Conservation (phyloP, 2,797 vertebrate species). For the Diplodus sargus region DNA sequence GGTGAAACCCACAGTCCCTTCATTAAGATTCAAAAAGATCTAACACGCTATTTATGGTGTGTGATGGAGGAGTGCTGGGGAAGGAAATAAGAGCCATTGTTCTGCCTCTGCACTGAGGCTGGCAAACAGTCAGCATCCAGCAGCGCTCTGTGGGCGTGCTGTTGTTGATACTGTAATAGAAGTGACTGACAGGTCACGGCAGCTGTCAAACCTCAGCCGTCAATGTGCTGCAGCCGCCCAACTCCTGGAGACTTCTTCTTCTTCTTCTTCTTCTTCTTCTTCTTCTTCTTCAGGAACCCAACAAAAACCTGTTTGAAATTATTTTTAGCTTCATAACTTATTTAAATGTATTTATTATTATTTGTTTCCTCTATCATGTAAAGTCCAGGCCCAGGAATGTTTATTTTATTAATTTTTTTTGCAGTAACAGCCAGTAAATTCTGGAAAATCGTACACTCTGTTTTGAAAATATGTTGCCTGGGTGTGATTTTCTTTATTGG, state of each 20-base stretch:
- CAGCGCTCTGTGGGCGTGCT: conserved; percentile 67
- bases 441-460: not conserved
- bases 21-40: conserved; percentile 15
- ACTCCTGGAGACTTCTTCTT: conserved; percentile 26
- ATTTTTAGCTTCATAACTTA: conserved; percentile 40
- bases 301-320: conserved; percentile 10
- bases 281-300: conserved; percentile 23
- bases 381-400: not conserved
- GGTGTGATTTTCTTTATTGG: not conserved
- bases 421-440: no score
- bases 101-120: conserved; percentile 60
- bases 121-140: conserved; percentile 71
- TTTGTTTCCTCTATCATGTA: not conserved
- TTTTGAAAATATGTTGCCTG: not conserved
- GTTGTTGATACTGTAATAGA: conserved; percentile 75
- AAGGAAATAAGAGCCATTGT: conserved; percentile 59
- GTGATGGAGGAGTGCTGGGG: conserved; percentile 41
- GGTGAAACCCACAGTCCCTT: not conserved
- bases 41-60: conserved; percentile 27
- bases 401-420: not conserved
- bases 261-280: not conserved
- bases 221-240: conserved; percentile 36
- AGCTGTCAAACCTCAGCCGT: conserved; percentile 66
- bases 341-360: conserved; percentile 10
- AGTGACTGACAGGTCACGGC: conserved; percentile 73